These are phyloP conservation scores for Microctonus aethiopoides DNA, from an alignment of 2,888 invertebrate species.

Conservation along the genomic window DNA sequence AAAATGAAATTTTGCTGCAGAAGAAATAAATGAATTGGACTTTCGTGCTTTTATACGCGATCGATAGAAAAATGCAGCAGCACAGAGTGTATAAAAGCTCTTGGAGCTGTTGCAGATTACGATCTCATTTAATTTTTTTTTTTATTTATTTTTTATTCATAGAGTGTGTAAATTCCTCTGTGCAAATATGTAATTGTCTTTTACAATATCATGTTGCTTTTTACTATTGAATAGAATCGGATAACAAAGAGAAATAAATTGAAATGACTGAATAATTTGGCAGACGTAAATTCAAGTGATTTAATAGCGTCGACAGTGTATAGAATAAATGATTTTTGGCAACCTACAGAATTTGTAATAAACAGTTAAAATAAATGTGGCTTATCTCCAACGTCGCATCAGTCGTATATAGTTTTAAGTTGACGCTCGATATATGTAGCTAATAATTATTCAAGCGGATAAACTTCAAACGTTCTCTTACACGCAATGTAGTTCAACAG, in stretches of 20 bases:
- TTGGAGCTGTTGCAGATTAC: not conserved
- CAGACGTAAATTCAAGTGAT: not conserved
- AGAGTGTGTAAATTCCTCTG: not conserved
- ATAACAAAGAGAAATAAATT: not conserved
- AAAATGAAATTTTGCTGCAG: not conserved
- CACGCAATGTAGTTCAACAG: not conserved
- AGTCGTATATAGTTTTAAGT: not conserved
- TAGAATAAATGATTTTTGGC: no score
- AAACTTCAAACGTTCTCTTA: not conserved
- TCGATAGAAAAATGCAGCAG: conserved; percentile 14
- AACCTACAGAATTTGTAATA: not conserved
- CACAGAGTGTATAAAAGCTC: not conserved
- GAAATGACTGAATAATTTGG: not conserved
- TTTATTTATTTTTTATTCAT: no score
- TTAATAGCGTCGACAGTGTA: no score
- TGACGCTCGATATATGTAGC: not conserved
- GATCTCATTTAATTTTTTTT: not conserved
- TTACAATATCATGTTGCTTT: not conserved
- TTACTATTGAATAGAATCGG: not conserved
- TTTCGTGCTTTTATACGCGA: conserved; percentile 7
- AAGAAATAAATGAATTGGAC: not conserved
- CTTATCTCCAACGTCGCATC: conserved; percentile 1
- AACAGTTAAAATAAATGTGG: not conserved
- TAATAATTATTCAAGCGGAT: not conserved
- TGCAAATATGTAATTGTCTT: not conserved